A percentile compares a stretch with the other conserved stretches of the same genome.
These are phyloP conservation scores for Bombylius major DNA, from an alignment of 2,888 invertebrate genomes.

Conservation along the genomic window DNA sequence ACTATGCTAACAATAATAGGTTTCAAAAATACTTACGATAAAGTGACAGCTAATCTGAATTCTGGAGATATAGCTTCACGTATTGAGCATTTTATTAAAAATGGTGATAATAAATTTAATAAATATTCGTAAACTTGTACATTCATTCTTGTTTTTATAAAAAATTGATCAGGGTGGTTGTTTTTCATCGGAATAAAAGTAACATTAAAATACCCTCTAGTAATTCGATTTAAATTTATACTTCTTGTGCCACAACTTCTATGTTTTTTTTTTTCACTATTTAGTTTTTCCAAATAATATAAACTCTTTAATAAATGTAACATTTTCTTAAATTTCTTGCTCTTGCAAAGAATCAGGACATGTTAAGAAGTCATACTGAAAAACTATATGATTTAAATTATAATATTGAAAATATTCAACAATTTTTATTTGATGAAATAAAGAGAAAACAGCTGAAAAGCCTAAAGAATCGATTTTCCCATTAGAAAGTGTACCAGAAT, in stretches of 20 bases:
- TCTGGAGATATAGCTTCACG: background rate
- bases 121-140: background rate
- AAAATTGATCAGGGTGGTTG: background rate
- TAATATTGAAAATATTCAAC: no score
- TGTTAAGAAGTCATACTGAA: no score
- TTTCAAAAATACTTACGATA: constrained; percentile 1
- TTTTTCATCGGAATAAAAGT: background rate
- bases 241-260: background rate
- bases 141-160: background rate
- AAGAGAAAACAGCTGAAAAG: no score
- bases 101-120: background rate
- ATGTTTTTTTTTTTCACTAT: no score
- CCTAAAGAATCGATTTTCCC: no score
- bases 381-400: no score
- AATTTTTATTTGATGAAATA: no score
- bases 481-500: no score
- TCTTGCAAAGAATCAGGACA: no score
- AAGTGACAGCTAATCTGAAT: background rate
- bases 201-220: background rate
- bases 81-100: background rate
- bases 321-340: no score
- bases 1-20: background rate
- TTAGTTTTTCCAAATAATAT: no score
- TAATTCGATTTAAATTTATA: background rate
- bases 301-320: no score